Evolutionary conservation across 1,140 invertebrate species (phyloP).

Genomic region (Zaprionus nigranus): DNA sequence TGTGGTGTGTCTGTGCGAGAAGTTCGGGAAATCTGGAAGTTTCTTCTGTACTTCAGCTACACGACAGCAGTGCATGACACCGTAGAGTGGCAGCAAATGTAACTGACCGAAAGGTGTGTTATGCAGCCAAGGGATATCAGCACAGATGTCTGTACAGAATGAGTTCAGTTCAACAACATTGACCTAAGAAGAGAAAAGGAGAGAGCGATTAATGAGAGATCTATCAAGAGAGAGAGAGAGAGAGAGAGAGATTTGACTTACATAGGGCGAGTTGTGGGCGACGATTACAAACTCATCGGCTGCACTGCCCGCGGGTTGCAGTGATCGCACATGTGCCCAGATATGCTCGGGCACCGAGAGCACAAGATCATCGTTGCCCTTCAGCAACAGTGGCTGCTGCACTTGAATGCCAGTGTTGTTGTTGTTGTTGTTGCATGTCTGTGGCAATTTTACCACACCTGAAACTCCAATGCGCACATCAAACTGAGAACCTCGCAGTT

Average conservation of each 20-base stretch:
- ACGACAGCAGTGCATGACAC: conserved; percentile 35
- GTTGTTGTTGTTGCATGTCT: background rate
- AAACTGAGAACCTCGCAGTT: background rate
- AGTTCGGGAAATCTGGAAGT: conserved; percentile 19
- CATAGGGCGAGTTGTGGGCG: conserved; percentile 43
- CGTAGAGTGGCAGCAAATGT: conserved; percentile 38
- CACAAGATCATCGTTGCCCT: background rate
- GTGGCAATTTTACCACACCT: conserved; percentile 28
- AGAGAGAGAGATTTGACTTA: conserved; percentile 13
- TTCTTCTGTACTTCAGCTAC: conserved; percentile 19
- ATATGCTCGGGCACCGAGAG: conserved; percentile 27
- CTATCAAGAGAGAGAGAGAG: background rate
- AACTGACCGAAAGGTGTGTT: conserved; percentile 31
- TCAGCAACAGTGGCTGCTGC: conserved; percentile 1
- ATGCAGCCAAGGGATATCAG: conserved; percentile 37
- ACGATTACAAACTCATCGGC: conserved; percentile 41
- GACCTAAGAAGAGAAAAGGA: conserved; percentile 3
- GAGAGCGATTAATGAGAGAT: background rate
- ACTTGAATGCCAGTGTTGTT: background rate
- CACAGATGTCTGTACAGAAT: conserved; percentile 37
- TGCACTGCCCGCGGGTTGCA: conserved; percentile 4
- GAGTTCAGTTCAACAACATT: conserved; percentile 17
- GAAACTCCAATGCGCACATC: conserved; percentile 41
- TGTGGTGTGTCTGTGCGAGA: background rate
- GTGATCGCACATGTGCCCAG: conserved; percentile 32